A percentile compares a stretch with the other conserved stretches of the same genome.
Conservation (phyloP, 2,113 vertebrate species). For the Balaeniceps rex region DNA sequence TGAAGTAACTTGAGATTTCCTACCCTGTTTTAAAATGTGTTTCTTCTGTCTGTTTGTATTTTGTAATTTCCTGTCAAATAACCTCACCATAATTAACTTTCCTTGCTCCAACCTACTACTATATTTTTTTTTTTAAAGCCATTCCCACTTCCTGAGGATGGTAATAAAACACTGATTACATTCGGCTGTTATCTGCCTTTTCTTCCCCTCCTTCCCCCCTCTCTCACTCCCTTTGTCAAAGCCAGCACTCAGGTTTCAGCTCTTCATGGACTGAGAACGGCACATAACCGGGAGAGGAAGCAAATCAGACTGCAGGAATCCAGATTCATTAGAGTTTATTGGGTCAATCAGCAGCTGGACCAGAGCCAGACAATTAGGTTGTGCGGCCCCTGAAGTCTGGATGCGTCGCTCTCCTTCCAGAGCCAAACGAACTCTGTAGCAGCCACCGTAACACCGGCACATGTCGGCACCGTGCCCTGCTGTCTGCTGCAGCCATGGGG, state of each 20-base stretch:
- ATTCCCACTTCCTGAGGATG: conserved; percentile 75
- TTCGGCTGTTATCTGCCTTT: conserved; percentile 72
- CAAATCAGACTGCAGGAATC: conserved; percentile 67
- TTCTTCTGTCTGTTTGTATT: conserved; percentile 80
- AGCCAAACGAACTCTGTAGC: not conserved
- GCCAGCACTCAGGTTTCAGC: conserved; percentile 55
- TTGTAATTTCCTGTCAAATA: conserved; percentile 85
- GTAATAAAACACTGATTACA: conserved; percentile 84
- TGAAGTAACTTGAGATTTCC: conserved; percentile 77
- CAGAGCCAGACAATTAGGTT: conserved; percentile 34
- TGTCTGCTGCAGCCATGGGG: not conserved
- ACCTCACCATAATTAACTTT: conserved; percentile 82
- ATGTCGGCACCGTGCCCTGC: not conserved
- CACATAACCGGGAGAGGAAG: conserved; percentile 47
- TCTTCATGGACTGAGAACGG: conserved; percentile 15
- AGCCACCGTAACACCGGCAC: not conserved
- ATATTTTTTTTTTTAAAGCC: not conserved
- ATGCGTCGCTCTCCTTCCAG: not conserved
- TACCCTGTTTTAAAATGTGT: conserved; percentile 74
- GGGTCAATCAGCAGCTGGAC: conserved; percentile 59
- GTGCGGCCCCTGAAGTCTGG: not conserved
- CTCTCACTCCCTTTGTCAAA: conserved; percentile 56
- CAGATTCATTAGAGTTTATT: conserved; percentile 68
- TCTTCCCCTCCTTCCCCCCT: conserved; percentile 19
- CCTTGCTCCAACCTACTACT: conserved; percentile 65